phyloP scores from a whole-genome alignment of 53 echinoderm and acorn worm species.

The Patiria pectinifera region DNA sequence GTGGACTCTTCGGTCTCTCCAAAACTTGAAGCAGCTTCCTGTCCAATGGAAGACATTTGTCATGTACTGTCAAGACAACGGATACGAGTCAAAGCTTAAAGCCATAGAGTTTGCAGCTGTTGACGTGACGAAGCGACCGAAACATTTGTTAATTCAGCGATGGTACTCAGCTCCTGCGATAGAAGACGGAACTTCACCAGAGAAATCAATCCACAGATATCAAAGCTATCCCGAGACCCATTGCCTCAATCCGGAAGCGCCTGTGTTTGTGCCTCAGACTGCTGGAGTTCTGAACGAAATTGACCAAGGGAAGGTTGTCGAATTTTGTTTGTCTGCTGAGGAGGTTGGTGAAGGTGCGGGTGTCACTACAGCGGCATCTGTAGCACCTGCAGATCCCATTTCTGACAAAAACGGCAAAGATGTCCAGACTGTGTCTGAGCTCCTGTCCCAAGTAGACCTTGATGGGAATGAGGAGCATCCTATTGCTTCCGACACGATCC shows the following conservation, averaged over 20 bases:
- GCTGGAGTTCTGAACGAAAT: neutral
- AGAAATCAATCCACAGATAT: neutral
- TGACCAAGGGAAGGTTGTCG: neutral
- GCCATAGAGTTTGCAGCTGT: neutral
- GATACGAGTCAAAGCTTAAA: neutral
- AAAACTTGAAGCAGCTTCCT: neutral
- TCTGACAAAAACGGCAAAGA: neutral
- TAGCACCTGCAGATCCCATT: neutral
- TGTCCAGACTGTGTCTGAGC: neutral
- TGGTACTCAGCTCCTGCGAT: neutral
- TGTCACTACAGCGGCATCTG: too few relatives aligned
- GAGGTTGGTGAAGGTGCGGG: neutral
- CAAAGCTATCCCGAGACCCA: neutral
- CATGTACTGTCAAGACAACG: constrained; percentile 9
- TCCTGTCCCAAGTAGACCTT: neutral
- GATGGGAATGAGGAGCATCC: neutral
- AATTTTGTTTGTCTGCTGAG: constrained; percentile 6
- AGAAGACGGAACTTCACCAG: neutral
- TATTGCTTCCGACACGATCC: neutral
- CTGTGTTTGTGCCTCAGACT: too few relatives aligned
- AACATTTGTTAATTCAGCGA: neutral
- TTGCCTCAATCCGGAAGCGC: neutral
- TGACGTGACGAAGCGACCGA: neutral
- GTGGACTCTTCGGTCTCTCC: neutral
- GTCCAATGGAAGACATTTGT: neutral